Percentiles rank a stretch among this genome's conserved stretches.
phyloP scores from a whole-genome alignment of 2,797 vertebrate genomes.

The Spinus olivaceus region DNA sequence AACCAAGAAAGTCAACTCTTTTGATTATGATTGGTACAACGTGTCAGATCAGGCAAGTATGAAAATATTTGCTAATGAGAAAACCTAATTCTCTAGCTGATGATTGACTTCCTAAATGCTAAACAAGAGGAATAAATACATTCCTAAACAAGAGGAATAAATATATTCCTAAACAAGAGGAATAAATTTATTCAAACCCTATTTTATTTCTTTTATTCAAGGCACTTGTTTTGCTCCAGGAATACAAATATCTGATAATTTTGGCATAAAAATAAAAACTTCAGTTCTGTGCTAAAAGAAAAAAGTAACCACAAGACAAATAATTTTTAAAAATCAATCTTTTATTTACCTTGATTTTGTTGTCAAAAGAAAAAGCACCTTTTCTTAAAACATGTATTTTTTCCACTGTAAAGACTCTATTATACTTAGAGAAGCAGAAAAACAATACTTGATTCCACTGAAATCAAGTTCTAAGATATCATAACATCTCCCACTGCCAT shows the following conservation, averaged over 20 bases:
- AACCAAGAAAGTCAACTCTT: conserved; percentile 85
- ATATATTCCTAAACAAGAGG: not conserved
- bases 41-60: conserved; percentile 92
- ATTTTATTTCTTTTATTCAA: not conserved
- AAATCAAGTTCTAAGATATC: not conserved
- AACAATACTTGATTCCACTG: not conserved
- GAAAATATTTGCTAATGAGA: not conserved
- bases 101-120: not conserved
- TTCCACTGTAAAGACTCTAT: not conserved
- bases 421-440: not conserved
- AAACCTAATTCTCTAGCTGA: not conserved
- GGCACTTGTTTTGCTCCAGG: not conserved
- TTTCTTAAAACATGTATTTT: not conserved
- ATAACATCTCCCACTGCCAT: not conserved
- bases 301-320: not conserved
- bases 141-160: not conserved
- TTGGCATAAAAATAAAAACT: not conserved
- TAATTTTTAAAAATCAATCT: rapidly evolving
- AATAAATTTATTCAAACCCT: not conserved
- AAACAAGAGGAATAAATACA: not conserved
- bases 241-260: not conserved
- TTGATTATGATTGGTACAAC: conserved; percentile 98
- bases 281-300: not conserved
- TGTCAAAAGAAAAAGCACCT: not conserved
- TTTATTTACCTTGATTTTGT: not conserved